Evolutionary conservation across 2,113 vertebrate genomes (phyloP).

Genomic region (Thalassoma bifasciatum): DNA sequence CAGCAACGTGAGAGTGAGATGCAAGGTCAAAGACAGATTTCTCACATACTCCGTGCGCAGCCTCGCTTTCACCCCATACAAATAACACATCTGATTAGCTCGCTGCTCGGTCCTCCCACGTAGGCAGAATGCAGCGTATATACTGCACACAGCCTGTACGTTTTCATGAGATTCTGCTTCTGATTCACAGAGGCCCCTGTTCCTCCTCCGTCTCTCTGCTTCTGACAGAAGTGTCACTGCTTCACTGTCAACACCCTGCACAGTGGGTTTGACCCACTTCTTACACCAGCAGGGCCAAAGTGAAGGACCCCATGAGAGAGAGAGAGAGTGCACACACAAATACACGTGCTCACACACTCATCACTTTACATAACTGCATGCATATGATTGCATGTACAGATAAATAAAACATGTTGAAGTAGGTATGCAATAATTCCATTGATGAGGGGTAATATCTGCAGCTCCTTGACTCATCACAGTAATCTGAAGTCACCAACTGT

Average conservation of each 20-base stretch:
- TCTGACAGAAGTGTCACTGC: slow-evolving; percentile 53
- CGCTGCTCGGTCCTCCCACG: slow-evolving; percentile 70
- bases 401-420: slow-evolving; percentile 65
- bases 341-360: slow-evolving; percentile 18
- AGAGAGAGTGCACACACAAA: slow-evolving; percentile 2
- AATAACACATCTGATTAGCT: slow-evolving; percentile 75
- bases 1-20: slow-evolving; percentile 46
- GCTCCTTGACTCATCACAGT: neutral
- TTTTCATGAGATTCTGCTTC: slow-evolving; percentile 20
- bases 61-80: slow-evolving; percentile 57
- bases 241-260: slow-evolving; percentile 39
- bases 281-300: slow-evolving; percentile 48
- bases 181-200: slow-evolving; percentile 43
- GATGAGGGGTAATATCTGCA: slow-evolving; percentile 14
- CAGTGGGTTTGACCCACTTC: slow-evolving; percentile 74
- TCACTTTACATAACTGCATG: slow-evolving; percentile 26
- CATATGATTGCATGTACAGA: slow-evolving; percentile 28
- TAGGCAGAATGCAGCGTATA: slow-evolving; percentile 27
- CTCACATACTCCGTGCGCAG: slow-evolving; percentile 52
- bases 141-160: slow-evolving; percentile 20
- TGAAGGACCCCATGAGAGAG: slow-evolving; percentile 38
- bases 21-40: slow-evolving; percentile 63
- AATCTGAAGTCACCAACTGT: neutral
- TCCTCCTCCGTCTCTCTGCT: slow-evolving; percentile 24
- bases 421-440: slow-evolving; percentile 47